Conservation (phyloP, 2,888 invertebrate genomes). For the Axea sp. region DNA sequence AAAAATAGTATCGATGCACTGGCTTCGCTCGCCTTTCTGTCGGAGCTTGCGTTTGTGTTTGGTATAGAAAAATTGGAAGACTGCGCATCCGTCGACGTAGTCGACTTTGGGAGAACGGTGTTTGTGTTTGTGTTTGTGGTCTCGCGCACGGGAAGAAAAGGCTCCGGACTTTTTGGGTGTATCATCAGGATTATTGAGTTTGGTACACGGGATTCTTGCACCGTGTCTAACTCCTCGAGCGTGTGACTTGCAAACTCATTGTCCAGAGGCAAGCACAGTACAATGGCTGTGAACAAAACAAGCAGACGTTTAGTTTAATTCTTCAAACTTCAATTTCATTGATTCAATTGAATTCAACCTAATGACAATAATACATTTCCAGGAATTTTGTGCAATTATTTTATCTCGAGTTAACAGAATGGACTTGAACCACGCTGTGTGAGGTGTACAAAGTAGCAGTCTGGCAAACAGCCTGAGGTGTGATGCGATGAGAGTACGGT, state of each 20-base stretch:
- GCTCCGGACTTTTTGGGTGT: slow-evolving; percentile 76
- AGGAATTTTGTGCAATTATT: no score
- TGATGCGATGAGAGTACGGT: no score
- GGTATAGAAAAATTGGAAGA: slow-evolving; percentile 68
- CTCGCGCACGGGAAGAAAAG: slow-evolving; percentile 75
- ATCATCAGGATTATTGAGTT: slow-evolving; percentile 79
- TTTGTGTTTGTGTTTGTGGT: slow-evolving; percentile 22
- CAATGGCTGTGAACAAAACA: no score
- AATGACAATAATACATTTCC: no score
- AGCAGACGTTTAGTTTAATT: no score
- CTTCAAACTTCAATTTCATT: no score
- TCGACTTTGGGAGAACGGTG: slow-evolving; percentile 11
- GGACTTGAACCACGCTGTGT: no score
- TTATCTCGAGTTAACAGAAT: no score
- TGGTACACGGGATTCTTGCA: slow-evolving; percentile 78
- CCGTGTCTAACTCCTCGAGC: slow-evolving; percentile 78
- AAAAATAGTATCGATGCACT: slow-evolving; percentile 55
- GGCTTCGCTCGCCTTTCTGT: slow-evolving; percentile 13
- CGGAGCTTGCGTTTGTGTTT: slow-evolving; percentile 42
- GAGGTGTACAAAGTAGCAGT: no score
- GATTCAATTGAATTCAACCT: no score
- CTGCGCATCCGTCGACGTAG: slow-evolving; percentile 56
- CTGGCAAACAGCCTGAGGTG: no score
- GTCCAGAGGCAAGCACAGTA: slow-evolving; percentile 81
- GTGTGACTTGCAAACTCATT: slow-evolving; percentile 67